Conservation (phyloP, 2,888 invertebrate species). For the Agrotis clavis region DNA sequence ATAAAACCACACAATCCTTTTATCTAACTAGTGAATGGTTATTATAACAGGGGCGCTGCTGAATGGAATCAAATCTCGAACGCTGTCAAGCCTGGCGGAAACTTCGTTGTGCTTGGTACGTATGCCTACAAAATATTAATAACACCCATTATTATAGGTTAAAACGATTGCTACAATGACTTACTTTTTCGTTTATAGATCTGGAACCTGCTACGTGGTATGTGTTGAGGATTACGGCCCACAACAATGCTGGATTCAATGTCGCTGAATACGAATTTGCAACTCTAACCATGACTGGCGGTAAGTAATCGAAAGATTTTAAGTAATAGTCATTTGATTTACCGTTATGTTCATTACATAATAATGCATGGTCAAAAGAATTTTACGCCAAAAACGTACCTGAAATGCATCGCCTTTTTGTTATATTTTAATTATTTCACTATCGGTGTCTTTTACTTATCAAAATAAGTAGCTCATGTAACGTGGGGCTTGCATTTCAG, state of each 20-base stretch:
- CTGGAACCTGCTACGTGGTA: slow-evolving; percentile 98
- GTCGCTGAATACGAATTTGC: slow-evolving; percentile 99
- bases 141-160: neutral
- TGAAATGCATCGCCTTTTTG: slow-evolving; percentile 88
- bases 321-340: slow-evolving; percentile 20
- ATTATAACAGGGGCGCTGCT: slow-evolving; percentile 92
- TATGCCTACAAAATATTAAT: slow-evolving; percentile 18
- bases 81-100: slow-evolving; percentile 97
- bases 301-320: slow-evolving; percentile 89
- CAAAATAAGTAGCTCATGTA: slow-evolving; percentile 46
- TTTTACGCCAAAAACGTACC: slow-evolving; percentile 74
- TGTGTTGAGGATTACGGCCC: slow-evolving; percentile 96
- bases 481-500: slow-evolving; percentile 93
- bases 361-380: slow-evolving; percentile 14
- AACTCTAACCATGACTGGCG: slow-evolving; percentile 98
- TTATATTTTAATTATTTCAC: slow-evolving; percentile 35
- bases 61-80: slow-evolving; percentile 99
- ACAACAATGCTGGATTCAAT: slow-evolving; percentile 98
- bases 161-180: slow-evolving; percentile 1
- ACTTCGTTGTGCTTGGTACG: slow-evolving; percentile 95
- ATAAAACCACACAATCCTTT: too few relatives aligned
- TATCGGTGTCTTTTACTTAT: slow-evolving; percentile 46
- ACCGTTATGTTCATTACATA: slow-evolving; percentile 17
- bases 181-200: slow-evolving; percentile 85
- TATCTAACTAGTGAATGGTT: neutral